Base-by-base conservation (phyloP, 1,140 invertebrate genomes). In the Drosophila ercepeae region DNA sequence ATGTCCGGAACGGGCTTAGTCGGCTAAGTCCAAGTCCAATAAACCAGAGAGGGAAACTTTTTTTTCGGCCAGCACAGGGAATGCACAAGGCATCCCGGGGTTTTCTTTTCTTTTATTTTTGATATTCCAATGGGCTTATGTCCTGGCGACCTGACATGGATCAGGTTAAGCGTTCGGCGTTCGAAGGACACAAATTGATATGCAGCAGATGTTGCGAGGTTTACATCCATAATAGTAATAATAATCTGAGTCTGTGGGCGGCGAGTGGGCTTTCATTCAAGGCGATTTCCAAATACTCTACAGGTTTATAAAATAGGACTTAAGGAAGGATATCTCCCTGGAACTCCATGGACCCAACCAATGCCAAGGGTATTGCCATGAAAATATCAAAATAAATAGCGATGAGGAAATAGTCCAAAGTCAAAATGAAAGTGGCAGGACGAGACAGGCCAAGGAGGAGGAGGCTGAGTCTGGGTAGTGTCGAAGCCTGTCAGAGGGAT, bases 181-280 rank as follows among this genome's bases (percentile, higher is more conserved):
- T 36, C 39, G 45, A 27, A 44, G 69, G 29, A 44, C 57, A 75
- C 67, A 84, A 86, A 86, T 86, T 86, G 82, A 86, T 88, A 86
- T 86, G 81, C 81, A 86, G 81, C 81, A 86, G 81, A 74, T 86
- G 81, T 86, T 86, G 82, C 73, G 61, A 36, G 58, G 69, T 49
- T 74, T 74, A 74, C 50, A 74, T 74, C 59, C 59, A 72, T 73
- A 74, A 74, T 74, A 74, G 70, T 74, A 73, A 55, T 74, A 74
- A 74, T 65, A 74, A 74, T 55, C 49, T 63, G 14, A 36, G 45
- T 7, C 25, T 14, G 25, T 3, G 23, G 19, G 32, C 27, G 19
- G 32, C 27, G n/a, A 50, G 7, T 13, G 23, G 16, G 1, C 3
- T 4, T 4, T 5, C 4, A 23, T 5, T 2, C 1, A 1, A 18